Evolutionary conservation across 2,888 invertebrate species (phyloP).

Genomic region (Lasioglossum oenotherae): DNA sequence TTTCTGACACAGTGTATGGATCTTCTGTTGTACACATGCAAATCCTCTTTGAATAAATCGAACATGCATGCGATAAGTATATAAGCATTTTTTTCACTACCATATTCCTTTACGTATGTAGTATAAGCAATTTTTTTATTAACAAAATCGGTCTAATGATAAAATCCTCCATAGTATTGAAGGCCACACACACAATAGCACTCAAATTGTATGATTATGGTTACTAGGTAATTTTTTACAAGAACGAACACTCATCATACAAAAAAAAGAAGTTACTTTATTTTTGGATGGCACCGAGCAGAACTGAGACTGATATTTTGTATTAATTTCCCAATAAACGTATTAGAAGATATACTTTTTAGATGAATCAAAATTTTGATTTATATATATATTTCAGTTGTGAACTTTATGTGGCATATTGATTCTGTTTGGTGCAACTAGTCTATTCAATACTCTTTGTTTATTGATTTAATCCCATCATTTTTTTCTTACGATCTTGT

Average conservation of each 20-base stretch:
- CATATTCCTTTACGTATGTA: conserved; percentile 61
- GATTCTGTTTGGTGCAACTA: conserved; percentile 62
- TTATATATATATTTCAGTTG: conserved; percentile 41
- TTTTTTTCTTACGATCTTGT: conserved; percentile 34
- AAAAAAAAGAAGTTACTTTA: conserved; percentile 46
- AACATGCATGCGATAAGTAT: conserved; percentile 74
- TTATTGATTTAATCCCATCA: conserved; percentile 34
- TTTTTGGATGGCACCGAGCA: conserved; percentile 61
- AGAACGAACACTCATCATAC: conserved; percentile 47
- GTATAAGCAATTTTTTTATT: conserved; percentile 43
- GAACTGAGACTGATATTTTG: conserved; percentile 64
- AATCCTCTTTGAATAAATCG: conserved; percentile 80
- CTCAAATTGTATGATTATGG: conserved; percentile 60
- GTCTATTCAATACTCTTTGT: conserved; percentile 39
- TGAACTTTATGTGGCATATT: conserved; percentile 25
- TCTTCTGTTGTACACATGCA: conserved; percentile 80
- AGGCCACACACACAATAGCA: conserved; percentile 78
- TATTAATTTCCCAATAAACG: conserved; percentile 51
- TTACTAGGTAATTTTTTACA: conserved; percentile 56
- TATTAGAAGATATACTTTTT: conserved; percentile 24
- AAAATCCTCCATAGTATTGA: conserved; percentile 47
- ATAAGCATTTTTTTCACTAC: conserved; percentile 67
- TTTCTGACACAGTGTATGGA: conserved; percentile 77
- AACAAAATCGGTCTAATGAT: conserved; percentile 31
- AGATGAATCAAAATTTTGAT: conserved; percentile 22